phyloP scores from a whole-genome alignment of 2,797 vertebrate species.

The Eurystomus glaucurus region DNA sequence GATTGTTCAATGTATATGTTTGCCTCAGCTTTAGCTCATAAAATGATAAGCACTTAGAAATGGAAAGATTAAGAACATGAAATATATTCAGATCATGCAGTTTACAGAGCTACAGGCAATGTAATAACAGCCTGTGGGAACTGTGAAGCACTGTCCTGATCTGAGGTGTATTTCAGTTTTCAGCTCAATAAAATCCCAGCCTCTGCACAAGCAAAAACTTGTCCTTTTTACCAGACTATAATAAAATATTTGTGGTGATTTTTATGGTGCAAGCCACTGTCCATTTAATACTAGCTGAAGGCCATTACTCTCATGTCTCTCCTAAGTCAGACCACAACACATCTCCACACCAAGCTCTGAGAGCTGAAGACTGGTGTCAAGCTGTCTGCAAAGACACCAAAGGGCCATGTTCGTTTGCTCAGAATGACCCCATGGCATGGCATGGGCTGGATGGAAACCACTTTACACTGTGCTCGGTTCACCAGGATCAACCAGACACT shows the following conservation, averaged over 20 bases:
- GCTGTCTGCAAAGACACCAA: not conserved
- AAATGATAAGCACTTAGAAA: not conserved
- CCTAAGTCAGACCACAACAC: not conserved
- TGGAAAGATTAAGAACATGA: not conserved
- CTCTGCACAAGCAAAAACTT: not conserved
- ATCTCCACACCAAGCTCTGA: not conserved
- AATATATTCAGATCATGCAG: not conserved
- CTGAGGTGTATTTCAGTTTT: not conserved
- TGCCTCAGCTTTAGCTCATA: not conserved
- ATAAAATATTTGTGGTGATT: conserved; percentile 9
- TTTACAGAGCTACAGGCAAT: not conserved
- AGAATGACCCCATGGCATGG: not conserved
- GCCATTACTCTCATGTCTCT: not conserved
- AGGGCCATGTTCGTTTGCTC: not conserved
- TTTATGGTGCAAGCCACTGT: not conserved
- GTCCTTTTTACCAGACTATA: not conserved
- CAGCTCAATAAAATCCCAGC: not conserved
- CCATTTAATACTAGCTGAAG: not conserved
- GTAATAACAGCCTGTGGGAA: not conserved
- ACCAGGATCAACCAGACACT: not conserved
- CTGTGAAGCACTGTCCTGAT: not conserved
- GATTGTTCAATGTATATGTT: not conserved
- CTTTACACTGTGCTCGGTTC: not conserved
- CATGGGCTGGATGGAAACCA: not conserved
- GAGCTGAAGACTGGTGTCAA: not conserved